Evolutionary conservation across 2,888 invertebrate genomes (phyloP).

Genomic region (Dromius quadrimaculatus): DNA sequence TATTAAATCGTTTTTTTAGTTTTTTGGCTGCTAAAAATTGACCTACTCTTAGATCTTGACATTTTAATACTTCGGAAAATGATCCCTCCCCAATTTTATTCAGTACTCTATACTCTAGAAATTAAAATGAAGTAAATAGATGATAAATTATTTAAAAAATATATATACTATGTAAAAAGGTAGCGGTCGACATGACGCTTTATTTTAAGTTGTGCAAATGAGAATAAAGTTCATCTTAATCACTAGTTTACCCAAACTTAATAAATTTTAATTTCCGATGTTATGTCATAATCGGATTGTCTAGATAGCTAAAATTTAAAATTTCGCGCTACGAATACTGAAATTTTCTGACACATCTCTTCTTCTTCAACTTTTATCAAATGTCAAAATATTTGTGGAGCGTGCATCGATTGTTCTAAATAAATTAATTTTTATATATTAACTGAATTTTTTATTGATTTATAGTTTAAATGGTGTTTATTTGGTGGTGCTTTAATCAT

Average conservation of each 20-base stretch:
- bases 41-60: slow-evolving; percentile 71
- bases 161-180: slow-evolving; percentile 39
- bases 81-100: slow-evolving; percentile 78
- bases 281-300: slow-evolving; percentile 1
- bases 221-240: slow-evolving; percentile 15
- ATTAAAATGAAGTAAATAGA: slow-evolving; percentile 15
- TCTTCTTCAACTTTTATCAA: slow-evolving; percentile 31
- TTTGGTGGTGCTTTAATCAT: background rate
- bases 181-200: slow-evolving; percentile 36
- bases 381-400: slow-evolving; percentile 22
- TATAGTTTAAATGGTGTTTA: slow-evolving; percentile 5
- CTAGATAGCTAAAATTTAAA: slow-evolving; percentile 9
- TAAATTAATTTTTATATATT: slow-evolving; percentile 20
- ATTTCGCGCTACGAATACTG: slow-evolving; percentile 31
- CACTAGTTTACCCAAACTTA: slow-evolving; percentile 1
- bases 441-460: slow-evolving; percentile 22
- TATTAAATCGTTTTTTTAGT: slow-evolving; percentile 72
- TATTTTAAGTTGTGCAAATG: background rate
- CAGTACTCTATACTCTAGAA: slow-evolving; percentile 73
- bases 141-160: slow-evolving; percentile 52
- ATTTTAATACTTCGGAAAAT: slow-evolving; percentile 78
- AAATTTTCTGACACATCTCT: slow-evolving; percentile 34
- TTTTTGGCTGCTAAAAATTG: slow-evolving; percentile 73
- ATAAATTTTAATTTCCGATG: slow-evolving; percentile 15
- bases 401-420: slow-evolving; percentile 31